Evolutionary conservation across 2,888 invertebrate genomes (phyloP), one percentile per base, ranked within the genome.

Genomic region (Eupithecia insigniata): DNA sequence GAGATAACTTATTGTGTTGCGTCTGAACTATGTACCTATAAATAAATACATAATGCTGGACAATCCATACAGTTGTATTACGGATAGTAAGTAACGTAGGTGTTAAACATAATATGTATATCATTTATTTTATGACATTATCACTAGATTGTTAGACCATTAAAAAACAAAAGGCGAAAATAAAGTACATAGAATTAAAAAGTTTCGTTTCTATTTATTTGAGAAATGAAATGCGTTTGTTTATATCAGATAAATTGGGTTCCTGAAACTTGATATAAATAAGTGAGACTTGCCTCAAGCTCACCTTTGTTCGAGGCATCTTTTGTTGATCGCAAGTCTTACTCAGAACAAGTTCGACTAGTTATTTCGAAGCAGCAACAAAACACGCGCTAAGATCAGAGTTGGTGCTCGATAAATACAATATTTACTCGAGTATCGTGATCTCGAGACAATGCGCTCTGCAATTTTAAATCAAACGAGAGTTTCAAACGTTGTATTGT

Each of bases 391-490:
- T 36, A 39, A 55, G 39, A 51, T 64, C 26, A 64, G 43, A 67
- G 16, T 61, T 8, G 7, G 8, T 58, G 28, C 43, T 46, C 60
- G 60, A 69, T 65, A 51, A 30, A 67, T 51, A 39, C 64, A 68
- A 68, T 70, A 73, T 70, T 70, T 67, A 68, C 73, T 58, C 51
- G 61, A 72, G 46, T 65, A 67, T 67, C 62, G 36, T 43, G 67
- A 70, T 65, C 70, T 67, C 51, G 51, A 73, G 68, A 68, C 70
- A 70, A 68, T 67, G 64, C 62, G 39, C 67, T 65, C 70, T 74
- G 55, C 68, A 69, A 74, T 71, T 74, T 71, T 74, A 74, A 71
- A 74, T 69, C 67, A n/a, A n/a, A n/a, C n/a, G n/a, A n/a, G 71
- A 71, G 74, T 71, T 67, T 30, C 58, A 22, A 58, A 64, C 69